Evolutionary conservation across 1,140 invertebrate species (phyloP).

Genomic region (Periplaneta americana): DNA sequence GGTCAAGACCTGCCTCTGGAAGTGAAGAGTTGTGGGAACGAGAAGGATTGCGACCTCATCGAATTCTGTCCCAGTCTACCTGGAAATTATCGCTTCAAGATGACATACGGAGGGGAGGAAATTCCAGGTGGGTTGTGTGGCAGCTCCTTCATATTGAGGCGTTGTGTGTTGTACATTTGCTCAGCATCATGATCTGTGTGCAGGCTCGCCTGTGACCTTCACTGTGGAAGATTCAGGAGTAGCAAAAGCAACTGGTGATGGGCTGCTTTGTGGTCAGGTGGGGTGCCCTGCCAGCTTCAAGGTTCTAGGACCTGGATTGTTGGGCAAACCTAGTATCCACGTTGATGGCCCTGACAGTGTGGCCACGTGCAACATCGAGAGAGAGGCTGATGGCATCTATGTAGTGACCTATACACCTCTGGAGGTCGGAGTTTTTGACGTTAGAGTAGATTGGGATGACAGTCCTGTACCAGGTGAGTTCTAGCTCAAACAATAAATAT

Average conservation of each 20-base stretch:
- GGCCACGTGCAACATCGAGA: slow-evolving; percentile 47
- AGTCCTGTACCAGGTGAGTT: slow-evolving; percentile 47
- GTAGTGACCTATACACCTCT: slow-evolving; percentile 61
- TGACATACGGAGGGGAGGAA: slow-evolving; percentile 77
- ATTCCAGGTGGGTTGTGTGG: slow-evolving; percentile 25
- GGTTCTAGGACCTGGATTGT: not conserved
- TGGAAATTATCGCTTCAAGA: slow-evolving; percentile 83
- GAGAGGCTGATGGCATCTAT: slow-evolving; percentile 48
- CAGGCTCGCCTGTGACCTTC: slow-evolving; percentile 51
- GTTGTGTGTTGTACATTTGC: not conserved
- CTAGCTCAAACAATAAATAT: too few relatives aligned
- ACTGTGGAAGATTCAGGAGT: slow-evolving; percentile 56
- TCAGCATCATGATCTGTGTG: slow-evolving; percentile 22
- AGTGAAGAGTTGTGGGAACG: slow-evolving; percentile 66
- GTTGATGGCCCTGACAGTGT: slow-evolving; percentile 64
- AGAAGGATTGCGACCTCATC: slow-evolving; percentile 63
- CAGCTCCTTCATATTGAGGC: not conserved
- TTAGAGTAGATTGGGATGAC: slow-evolving; percentile 67
- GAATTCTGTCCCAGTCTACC: slow-evolving; percentile 82
- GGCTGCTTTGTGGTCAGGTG: slow-evolving; percentile 50
- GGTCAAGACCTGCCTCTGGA: slow-evolving; percentile 80
- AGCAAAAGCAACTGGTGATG: slow-evolving; percentile 55
- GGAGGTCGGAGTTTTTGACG: slow-evolving; percentile 67
- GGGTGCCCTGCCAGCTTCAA: slow-evolving; percentile 35
- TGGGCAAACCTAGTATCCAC: slow-evolving; percentile 36